Conservation (phyloP, 2,797 vertebrate species). For the Microchirus variegatus region DNA sequence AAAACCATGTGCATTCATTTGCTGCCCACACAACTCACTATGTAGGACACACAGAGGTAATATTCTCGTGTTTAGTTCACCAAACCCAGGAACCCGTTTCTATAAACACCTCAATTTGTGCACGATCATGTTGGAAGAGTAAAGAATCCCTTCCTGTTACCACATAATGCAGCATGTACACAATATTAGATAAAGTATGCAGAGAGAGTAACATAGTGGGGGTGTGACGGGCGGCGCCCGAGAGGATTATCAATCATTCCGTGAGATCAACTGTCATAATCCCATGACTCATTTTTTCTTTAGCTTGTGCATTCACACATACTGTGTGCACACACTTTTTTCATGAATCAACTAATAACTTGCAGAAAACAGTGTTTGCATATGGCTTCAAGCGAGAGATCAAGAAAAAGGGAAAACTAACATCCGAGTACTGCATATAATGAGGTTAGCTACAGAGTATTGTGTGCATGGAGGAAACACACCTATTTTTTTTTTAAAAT, state of each 20-base stretch:
- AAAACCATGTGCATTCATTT: no score
- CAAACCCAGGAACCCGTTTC: no score
- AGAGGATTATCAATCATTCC: conserved; percentile 27
- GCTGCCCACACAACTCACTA: no score
- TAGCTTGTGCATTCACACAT: conserved; percentile 5
- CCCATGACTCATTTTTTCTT: conserved; percentile 39
- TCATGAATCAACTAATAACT: neutral
- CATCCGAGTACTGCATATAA: conserved; percentile 48
- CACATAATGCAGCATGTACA: no score
- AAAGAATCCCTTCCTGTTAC: no score
- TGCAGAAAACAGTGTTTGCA: neutral
- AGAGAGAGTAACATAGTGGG: neutral
- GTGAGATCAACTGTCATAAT: conserved; percentile 31
- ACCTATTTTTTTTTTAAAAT: neutral
- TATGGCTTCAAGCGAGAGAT: neutral
- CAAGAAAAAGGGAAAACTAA: conserved; percentile 3
- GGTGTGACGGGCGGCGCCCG: neutral
- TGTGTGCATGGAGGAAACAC: no score
- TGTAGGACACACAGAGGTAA: no score
- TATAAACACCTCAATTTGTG: no score
- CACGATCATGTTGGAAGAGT: no score
- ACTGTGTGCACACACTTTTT: neutral
- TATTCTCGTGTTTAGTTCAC: no score
- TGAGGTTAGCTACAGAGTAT: conserved; percentile 15
- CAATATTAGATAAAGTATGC: neutral